Evolutionary conservation across 1,140 invertebrate genomes (phyloP), one percentile per base, ranked within the genome.

Genomic region (Sinonovacula constricta): DNA sequence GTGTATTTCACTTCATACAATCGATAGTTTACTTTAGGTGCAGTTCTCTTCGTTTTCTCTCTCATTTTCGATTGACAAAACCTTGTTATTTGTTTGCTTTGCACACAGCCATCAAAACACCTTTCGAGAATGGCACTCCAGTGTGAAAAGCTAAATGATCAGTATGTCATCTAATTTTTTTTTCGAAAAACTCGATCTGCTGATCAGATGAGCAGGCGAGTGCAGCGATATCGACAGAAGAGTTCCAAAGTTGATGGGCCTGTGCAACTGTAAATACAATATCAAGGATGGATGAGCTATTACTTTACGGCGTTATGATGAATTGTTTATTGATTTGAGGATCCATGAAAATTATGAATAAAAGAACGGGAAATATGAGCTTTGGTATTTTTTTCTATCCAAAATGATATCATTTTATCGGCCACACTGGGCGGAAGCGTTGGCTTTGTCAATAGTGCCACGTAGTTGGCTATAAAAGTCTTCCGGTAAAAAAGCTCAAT

Each of bases 251-350:
- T 67, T 28, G 45, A 49, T 67, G 36, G 39, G n/a, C 18, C 39
- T 31, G 31, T 49, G 53, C 18, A 66, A 67, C 39, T 15, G 49
- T 49, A 36, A 53, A 67, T 14, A 4, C 49, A 14, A 67, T n/a
- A 30, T 28, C 34, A 63, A 12, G 33, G 26, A 18, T 39, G 14
- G 24, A 39, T 39, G 2, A 28, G 36, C 22, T 45, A 24, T 1
- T 63, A 22, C 12, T 22, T 39, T 63, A 63, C 45, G 10, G n/a
- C 45, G n/a, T 15, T 10, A 10, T 15, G 26, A 22, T 26, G 26
- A 22, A 57, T 57, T 10, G 10, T 7, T 57, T 57, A 15, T 45
- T 45, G 39, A 45, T 45, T 45, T 7, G 7, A 18, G 18, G 7
- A 45, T 45, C 39, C 18, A 7, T 45, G 39, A 45, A 45, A 45